Conservation (phyloP, 1,140 invertebrate genomes). For the Venturia canescens region DNA sequence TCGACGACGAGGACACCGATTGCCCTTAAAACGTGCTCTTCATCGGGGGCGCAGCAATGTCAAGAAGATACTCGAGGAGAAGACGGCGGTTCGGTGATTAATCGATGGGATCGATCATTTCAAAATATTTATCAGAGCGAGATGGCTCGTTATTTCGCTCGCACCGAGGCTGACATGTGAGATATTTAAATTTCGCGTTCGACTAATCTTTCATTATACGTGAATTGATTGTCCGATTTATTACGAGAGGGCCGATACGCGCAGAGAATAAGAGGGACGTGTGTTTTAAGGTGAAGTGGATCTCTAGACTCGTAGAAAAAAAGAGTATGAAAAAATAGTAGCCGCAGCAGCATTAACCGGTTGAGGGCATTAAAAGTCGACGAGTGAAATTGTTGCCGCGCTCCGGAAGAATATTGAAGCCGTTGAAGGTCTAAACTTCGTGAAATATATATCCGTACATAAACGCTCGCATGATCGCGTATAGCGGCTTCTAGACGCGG, state of each 20-base stretch:
- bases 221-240: no score
- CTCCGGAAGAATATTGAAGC: not conserved
- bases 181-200: conserved; percentile 1
- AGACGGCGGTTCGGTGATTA: not conserved
- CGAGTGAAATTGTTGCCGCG: not conserved
- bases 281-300: no score
- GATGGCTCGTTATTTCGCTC: conserved; percentile 13
- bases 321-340: not conserved
- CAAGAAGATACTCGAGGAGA: not conserved
- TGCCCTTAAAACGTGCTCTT: no score
- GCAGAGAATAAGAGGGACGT: no score
- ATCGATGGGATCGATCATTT: conserved; percentile 3
- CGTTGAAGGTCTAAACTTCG: not conserved
- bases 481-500: conserved; percentile 7
- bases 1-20: no score
- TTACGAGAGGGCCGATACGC: no score
- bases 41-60: not conserved
- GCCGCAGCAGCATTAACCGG: not conserved
- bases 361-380: not conserved
- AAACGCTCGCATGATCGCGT: not conserved
- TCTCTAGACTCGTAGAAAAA: not conserved
- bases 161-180: not conserved
- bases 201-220: not conserved
- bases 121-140: not conserved
- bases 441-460: not conserved